Percentiles rank a stretch among this genome's conserved stretches.
These are phyloP conservation scores for Pristionchus mayeri DNA, from an alignment of 2,888 invertebrate species.

Conservation along the genomic window DNA sequence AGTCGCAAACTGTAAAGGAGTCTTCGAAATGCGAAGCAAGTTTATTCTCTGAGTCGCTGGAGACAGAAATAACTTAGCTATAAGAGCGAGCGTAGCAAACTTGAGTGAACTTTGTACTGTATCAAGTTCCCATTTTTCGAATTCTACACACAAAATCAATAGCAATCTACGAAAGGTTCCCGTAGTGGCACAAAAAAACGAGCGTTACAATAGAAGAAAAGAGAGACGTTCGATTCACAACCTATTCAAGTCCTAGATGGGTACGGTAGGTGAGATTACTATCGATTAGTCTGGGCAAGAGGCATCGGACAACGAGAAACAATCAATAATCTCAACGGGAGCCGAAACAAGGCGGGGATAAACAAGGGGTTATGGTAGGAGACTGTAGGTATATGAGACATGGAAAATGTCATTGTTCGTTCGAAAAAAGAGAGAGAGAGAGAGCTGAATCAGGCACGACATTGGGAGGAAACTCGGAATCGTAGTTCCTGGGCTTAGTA, in stretches of 20 bases:
- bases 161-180: slow-evolving; percentile 34
- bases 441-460: no score
- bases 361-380: slow-evolving; percentile 9
- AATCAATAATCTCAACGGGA: slow-evolving; percentile 44
- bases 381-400: neutral
- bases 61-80: slow-evolving; percentile 20
- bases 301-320: slow-evolving; percentile 17
- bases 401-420: slow-evolving; percentile 29
- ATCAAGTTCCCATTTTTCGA: neutral
- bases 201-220: neutral
- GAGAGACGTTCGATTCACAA: neutral
- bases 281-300: slow-evolving; percentile 19
- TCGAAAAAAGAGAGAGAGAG: neutral
- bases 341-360: neutral
- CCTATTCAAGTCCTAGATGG: slow-evolving; percentile 36
- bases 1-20: no score
- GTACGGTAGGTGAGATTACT: slow-evolving; percentile 20
- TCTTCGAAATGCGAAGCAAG: slow-evolving; percentile 26
- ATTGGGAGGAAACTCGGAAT: neutral
- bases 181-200: slow-evolving; percentile 25
- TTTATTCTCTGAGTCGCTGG: slow-evolving; percentile 37
- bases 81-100: neutral
- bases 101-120: slow-evolving; percentile 12
- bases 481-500: neutral
- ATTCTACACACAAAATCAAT: slow-evolving; percentile 10